Conservation (phyloP, 2,113 vertebrate species). For the Oryzias woworae region DNA sequence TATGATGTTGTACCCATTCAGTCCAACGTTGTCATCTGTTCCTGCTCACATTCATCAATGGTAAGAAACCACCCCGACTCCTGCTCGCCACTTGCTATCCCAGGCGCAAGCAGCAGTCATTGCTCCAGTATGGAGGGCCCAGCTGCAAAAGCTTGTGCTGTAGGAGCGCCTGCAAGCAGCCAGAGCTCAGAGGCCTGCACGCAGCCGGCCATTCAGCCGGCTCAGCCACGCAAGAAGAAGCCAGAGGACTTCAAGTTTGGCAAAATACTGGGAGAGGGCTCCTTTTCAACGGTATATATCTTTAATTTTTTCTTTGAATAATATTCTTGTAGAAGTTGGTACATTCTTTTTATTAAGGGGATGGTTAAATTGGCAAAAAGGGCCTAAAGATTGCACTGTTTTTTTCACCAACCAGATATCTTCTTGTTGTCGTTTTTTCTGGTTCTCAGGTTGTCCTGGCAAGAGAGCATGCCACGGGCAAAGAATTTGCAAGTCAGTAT, state of each 20-base stretch:
- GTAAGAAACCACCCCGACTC: constrained; percentile 94
- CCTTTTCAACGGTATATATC: constrained; percentile 92
- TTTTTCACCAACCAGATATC: background rate
- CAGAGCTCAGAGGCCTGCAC: constrained; percentile 74
- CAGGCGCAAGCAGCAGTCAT: constrained; percentile 84
- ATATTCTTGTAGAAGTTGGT: constrained; percentile 49
- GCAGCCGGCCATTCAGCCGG: constrained; percentile 68
- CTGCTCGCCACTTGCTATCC: constrained; percentile 82
- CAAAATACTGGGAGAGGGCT: constrained; percentile 97
- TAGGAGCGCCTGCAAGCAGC: constrained; percentile 70
- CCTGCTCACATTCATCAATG: constrained; percentile 94
- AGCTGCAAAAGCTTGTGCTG: constrained; percentile 75
- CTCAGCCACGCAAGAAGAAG: constrained; percentile 94
- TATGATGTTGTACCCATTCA: constrained; percentile 98
- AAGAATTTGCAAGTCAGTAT: constrained; percentile 98
- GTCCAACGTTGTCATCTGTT: constrained; percentile 93
- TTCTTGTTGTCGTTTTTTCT: constrained; percentile 1
- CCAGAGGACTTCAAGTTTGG: constrained; percentile 97
- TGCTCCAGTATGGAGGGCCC: constrained; percentile 86
- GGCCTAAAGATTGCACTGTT: background rate
- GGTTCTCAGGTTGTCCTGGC: constrained; percentile 90
- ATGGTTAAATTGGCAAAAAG: constrained; percentile 32
- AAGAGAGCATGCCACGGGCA: constrained; percentile 89
- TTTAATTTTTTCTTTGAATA: constrained; percentile 50
- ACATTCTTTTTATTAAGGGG: constrained; percentile 56